Evolutionary conservation across 2,888 invertebrate species (phyloP).

Genomic region (Acrobasis suavella): DNA sequence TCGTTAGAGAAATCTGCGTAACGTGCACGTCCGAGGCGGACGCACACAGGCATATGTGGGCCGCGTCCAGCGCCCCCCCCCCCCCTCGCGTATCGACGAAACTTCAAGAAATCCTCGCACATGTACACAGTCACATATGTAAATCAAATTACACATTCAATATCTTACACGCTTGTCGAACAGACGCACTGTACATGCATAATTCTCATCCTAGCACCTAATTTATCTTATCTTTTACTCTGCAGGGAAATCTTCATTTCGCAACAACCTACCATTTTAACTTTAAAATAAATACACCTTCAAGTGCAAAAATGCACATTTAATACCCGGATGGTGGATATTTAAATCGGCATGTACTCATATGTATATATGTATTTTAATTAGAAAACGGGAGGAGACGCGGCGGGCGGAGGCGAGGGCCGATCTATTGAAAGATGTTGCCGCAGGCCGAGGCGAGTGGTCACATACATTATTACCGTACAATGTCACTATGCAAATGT

Average conservation of each 20-base stretch:
- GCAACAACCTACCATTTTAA: too few relatives aligned
- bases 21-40: constrained; percentile 78
- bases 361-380: constrained; percentile 52
- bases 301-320: constrained; percentile 5
- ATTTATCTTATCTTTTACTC: background rate
- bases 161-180: constrained; percentile 44
- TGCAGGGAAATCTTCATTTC: too few relatives aligned
- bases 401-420: constrained; percentile 36
- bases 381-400: constrained; percentile 50
- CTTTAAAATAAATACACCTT: too few relatives aligned
- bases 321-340: constrained; percentile 30
- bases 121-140: constrained; percentile 64
- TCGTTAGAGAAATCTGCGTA: constrained; percentile 83
- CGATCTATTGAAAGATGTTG: constrained; percentile 75
- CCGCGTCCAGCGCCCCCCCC: constrained; percentile 56
- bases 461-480: constrained; percentile 82
- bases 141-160: constrained; percentile 62
- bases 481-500: constrained; percentile 82
- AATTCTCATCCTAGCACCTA: background rate
- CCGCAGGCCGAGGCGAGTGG: constrained; percentile 71
- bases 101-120: constrained; percentile 79
- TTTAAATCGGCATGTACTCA: constrained; percentile 36
- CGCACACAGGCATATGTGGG: constrained; percentile 57
- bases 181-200: background rate
- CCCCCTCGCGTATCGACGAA: constrained; percentile 70